These are phyloP conservation scores for Lissocephala sabroskyi DNA, from an alignment of 2,888 invertebrate genomes.

Conservation along the genomic window DNA sequence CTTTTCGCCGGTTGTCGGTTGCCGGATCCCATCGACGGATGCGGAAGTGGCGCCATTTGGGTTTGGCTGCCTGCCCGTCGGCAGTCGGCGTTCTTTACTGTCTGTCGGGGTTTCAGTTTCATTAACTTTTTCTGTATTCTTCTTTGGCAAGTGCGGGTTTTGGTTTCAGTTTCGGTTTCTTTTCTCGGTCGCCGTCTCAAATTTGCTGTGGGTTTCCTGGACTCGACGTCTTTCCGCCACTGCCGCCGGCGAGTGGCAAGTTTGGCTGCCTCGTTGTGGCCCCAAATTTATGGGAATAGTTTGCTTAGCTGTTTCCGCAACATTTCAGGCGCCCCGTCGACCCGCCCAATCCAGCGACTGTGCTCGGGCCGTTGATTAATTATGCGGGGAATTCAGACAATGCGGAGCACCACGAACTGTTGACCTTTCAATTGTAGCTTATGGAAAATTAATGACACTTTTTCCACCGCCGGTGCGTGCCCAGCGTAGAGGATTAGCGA, in stretches of 20 bases:
- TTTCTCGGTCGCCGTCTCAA: conserved; percentile 10
- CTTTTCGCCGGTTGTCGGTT: neutral
- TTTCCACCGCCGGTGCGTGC: no score
- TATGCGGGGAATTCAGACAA: conserved; percentile 15
- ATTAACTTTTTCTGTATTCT: conserved; percentile 9
- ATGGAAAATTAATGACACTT: conserved; percentile 4
- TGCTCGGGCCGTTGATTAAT: conserved; percentile 15
- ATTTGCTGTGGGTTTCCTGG: conserved; percentile 57
- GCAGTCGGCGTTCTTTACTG: neutral
- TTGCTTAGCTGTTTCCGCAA: conserved; percentile 43
- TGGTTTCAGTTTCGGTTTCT: conserved; percentile 49
- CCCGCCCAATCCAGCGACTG: conserved; percentile 15
- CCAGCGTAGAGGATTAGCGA: no score
- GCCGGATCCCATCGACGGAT: conserved; percentile 17
- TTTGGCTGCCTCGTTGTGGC: conserved; percentile 52
- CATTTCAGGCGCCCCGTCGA: conserved; percentile 37
- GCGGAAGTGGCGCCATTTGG: conserved; percentile 51
- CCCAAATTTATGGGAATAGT: conserved; percentile 50
- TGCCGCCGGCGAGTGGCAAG: no score
- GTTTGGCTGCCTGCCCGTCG: no score
- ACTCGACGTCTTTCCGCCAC: no score
- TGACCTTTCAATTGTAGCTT: conserved; percentile 26
- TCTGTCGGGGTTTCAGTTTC: neutral
- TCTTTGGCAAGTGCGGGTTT: neutral
- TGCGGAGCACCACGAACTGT: neutral